These are phyloP conservation scores for Cotesia congregata DNA, from an alignment of 2,888 invertebrate species.

Conservation along the genomic window DNA sequence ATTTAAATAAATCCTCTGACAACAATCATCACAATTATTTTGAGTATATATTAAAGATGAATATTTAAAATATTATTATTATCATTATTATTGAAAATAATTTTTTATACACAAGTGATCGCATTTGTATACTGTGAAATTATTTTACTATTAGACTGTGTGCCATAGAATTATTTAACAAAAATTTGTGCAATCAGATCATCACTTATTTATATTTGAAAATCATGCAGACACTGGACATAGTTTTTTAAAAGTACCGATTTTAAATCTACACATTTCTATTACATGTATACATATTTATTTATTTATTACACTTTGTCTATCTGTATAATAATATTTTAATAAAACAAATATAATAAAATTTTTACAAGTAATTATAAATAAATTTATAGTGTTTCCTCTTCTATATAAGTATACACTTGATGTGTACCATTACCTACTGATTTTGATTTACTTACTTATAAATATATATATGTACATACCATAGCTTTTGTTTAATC, in stretches of 20 bases:
- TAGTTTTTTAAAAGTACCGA: conserved; percentile 21
- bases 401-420: too few relatives aligned
- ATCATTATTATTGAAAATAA: background rate
- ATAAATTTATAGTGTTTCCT: too few relatives aligned
- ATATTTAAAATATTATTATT: background rate
- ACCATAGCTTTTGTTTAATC: conserved; percentile 33
- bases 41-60: background rate
- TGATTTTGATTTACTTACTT: too few relatives aligned
- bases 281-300: conserved; percentile 6
- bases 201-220: background rate
- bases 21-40: background rate
- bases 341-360: conserved; percentile 2
- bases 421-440: too few relatives aligned
- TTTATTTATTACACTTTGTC: background rate
- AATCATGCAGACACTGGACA: background rate
- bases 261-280: conserved; percentile 26
- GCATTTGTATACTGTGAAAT: background rate
- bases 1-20: background rate
- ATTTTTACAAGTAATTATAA: background rate
- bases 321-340: background rate
- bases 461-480: too few relatives aligned
- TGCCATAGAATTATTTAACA: background rate
- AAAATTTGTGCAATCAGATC: conserved; percentile 14
- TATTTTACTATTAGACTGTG: background rate
- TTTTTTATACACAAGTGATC: background rate